Evolutionary conservation across 2,888 invertebrate species (phyloP), one percentile per base, ranked within the genome.

Genomic region (Elysia crispata): DNA sequence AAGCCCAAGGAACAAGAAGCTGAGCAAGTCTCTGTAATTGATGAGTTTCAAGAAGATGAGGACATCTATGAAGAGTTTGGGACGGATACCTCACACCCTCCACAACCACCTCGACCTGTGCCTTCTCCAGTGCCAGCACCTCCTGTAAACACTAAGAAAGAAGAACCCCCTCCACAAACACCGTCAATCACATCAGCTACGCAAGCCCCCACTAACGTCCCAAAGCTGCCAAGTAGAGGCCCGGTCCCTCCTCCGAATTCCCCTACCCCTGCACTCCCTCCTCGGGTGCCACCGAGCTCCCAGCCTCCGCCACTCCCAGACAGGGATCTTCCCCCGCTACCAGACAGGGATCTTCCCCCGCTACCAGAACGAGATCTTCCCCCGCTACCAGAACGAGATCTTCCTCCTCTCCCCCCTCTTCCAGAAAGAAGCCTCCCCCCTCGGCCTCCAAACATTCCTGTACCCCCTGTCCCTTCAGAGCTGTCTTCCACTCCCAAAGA

Each of bases 391-490:
- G 30, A 13, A 1, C 31, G 13, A 49, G 41, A 23, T 0, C n/a
- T 15, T 5, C 60, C 67, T n/a, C 41, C 76, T 11, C 23, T 74
- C 11, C 62, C 23, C 11, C 41, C 41, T 41, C 41, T 41, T 57
- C 25, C 69, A n/a, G 77, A 69, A 11, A 77, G 72, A 23, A 72
- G 62, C 20, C 11, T 54, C 30, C 62, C 31, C 54, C 76, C 76
- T 0, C 57, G 41, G 3, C 41, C 41, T 11, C 64, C 72, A 33
- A 70, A 54, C 23, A 60, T 57, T 33, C 23, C 76, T 6, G 25
- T 33, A n/a, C 77, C 77, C 30, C 73, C 70, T 28, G 72, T 81
- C 20, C 82, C 82, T 1, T 23, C 30, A 20, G 66, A 41, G 28
- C 73, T 75, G 5, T 57, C 67, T 3, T 69, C 70, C 0, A 70